phyloP scores from a whole-genome alignment of 2,797 vertebrate genomes.

The Momotus momota region DNA sequence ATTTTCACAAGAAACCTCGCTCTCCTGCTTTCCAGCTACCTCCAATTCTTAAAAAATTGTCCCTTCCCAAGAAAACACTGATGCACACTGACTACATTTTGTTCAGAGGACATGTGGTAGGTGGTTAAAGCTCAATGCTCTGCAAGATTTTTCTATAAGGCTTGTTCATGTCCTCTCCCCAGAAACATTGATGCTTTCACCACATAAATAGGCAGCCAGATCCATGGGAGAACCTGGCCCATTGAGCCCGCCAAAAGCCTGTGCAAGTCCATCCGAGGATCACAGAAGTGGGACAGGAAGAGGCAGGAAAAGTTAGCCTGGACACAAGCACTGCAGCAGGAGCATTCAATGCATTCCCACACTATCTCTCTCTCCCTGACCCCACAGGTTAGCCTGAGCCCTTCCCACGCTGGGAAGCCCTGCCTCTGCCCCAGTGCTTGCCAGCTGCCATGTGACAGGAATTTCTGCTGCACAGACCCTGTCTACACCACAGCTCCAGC shows the following conservation, averaged over 20 bases:
- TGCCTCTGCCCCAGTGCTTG: background rate
- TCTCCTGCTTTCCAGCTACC: background rate
- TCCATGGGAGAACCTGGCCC: background rate
- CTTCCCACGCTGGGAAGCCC: accelerated
- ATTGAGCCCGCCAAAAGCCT: background rate
- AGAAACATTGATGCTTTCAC: background rate
- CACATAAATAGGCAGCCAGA: background rate
- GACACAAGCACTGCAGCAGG: background rate
- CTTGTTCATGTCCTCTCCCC: background rate
- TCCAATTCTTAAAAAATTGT: background rate
- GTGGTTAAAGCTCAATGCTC: background rate
- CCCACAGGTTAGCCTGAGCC: accelerated
- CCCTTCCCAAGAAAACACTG: accelerated
- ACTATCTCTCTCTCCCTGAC: accelerated
- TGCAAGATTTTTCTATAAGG: background rate
- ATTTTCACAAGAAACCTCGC: background rate
- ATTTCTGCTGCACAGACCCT: background rate
- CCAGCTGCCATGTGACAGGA: accelerated
- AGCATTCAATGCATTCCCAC: background rate
- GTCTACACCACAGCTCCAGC: background rate
- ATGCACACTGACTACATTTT: background rate
- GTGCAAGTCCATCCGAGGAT: background rate
- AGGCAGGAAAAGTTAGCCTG: background rate
- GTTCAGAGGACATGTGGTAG: accelerated
- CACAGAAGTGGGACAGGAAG: accelerated